Evolutionary conservation across 2,113 vertebrate genomes (phyloP).

Genomic region (Sylvia atricapilla): DNA sequence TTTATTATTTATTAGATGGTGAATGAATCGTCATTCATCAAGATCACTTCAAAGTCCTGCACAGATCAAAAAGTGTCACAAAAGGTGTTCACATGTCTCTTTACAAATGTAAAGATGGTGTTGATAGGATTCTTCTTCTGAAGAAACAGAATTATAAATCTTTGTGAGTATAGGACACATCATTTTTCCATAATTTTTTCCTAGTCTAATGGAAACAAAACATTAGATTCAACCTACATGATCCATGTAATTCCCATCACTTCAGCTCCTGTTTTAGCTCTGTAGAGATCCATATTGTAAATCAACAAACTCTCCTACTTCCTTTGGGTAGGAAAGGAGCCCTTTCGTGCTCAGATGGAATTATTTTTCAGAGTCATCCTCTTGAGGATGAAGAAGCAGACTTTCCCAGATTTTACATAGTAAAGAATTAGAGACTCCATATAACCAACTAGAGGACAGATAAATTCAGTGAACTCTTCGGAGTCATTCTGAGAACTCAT

Average conservation of each 20-base stretch:
- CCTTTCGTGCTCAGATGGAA: background rate
- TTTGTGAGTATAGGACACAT: background rate
- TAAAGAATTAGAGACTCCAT: background rate
- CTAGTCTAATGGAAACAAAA: background rate
- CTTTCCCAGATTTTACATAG: background rate
- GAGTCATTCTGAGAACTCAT: background rate
- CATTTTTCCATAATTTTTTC: background rate
- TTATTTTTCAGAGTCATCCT: background rate
- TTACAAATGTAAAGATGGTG: background rate
- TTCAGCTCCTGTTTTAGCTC: background rate
- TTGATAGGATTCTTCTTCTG: background rate
- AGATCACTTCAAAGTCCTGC: background rate
- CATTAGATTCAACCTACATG: background rate
- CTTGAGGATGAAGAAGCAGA: background rate
- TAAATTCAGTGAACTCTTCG: background rate
- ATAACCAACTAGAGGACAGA: background rate
- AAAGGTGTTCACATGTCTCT: background rate
- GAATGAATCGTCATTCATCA: background rate
- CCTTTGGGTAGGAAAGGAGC: background rate
- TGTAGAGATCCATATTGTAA: background rate
- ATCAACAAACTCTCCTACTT: background rate
- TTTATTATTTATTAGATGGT: background rate
- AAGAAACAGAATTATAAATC: background rate
- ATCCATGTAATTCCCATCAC: background rate
- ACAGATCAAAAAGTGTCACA: background rate